Conservation (phyloP, 2,113 vertebrate species). For the Rana temporaria region DNA sequence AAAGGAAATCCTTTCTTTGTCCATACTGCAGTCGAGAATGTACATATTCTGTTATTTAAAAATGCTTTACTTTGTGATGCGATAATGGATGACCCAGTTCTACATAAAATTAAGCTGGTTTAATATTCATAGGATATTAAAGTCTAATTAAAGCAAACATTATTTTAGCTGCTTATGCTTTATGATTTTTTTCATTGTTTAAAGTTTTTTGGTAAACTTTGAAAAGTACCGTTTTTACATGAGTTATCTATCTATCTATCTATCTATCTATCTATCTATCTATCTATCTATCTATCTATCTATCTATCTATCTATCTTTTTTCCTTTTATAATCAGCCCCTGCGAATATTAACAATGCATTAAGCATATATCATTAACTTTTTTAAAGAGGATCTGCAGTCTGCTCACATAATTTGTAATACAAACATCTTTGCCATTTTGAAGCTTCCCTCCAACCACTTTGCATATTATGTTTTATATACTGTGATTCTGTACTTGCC, state of each 20-base stretch:
- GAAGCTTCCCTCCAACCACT: too few relatives aligned
- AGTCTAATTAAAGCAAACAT: not conserved
- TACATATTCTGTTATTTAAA: slow-evolving; percentile 1
- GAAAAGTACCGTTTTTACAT: not conserved
- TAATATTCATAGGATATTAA: not conserved
- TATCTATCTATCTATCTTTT: not conserved
- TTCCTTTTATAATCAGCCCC: too few relatives aligned
- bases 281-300: too few relatives aligned
- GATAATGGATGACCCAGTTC: slow-evolving; percentile 13
- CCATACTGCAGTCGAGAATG: not conserved
- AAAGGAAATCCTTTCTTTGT: slow-evolving; percentile 29
- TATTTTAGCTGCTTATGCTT: not conserved
- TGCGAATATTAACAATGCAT: too few relatives aligned
- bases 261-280: too few relatives aligned
- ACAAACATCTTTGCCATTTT: too few relatives aligned
- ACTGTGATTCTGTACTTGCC: too few relatives aligned
- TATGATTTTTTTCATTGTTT: not conserved
- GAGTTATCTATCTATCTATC: not conserved
- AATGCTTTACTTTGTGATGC: slow-evolving; percentile 4
- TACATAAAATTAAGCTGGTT: slow-evolving; percentile 1
- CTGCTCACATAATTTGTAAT: too few relatives aligned
- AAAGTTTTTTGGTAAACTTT: not conserved
- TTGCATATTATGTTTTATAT: too few relatives aligned
- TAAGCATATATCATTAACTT: too few relatives aligned
- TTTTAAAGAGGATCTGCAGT: too few relatives aligned